phyloP scores from a whole-genome alignment of 2,888 invertebrate genomes.

The Cactoblastis cactorum region DNA sequence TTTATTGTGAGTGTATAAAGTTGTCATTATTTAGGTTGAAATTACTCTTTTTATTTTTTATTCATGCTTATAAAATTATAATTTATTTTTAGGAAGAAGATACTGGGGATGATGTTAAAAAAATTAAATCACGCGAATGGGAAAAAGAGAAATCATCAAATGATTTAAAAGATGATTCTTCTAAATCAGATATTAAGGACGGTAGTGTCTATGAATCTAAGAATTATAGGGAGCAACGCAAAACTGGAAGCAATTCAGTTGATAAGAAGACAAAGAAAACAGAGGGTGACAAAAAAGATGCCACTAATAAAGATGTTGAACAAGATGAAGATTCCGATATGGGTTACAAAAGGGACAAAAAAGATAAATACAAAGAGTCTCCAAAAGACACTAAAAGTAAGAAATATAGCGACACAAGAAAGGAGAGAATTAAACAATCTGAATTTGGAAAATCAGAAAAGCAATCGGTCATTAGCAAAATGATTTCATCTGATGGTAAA shows the following conservation, averaged over 20 bases:
- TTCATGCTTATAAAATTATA: background rate
- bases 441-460: constrained; percentile 62
- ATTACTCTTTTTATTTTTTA: too few species aligned
- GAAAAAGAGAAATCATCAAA: constrained; percentile 58
- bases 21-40: too few species aligned
- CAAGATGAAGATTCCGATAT: constrained; percentile 58
- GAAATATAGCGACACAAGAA: constrained; percentile 72
- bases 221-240: constrained; percentile 64
- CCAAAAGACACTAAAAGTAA: constrained; percentile 69
- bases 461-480: constrained; percentile 57
- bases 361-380: constrained; percentile 65
- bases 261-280: constrained; percentile 67
- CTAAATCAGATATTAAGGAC: constrained; percentile 50
- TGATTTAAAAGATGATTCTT: constrained; percentile 56
- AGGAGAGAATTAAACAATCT: constrained; percentile 59
- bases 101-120: constrained; percentile 60
- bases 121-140: constrained; percentile 70
- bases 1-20: background rate
- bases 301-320: constrained; percentile 60
- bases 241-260: constrained; percentile 45
- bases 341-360: constrained; percentile 56
- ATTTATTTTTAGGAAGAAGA: constrained; percentile 64
- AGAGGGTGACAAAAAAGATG: constrained; percentile 66
- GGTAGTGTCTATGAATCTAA: constrained; percentile 64
- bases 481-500: constrained; percentile 57